Conservation (phyloP, 2,113 vertebrate species). For the Saiga tatarica region DNA sequence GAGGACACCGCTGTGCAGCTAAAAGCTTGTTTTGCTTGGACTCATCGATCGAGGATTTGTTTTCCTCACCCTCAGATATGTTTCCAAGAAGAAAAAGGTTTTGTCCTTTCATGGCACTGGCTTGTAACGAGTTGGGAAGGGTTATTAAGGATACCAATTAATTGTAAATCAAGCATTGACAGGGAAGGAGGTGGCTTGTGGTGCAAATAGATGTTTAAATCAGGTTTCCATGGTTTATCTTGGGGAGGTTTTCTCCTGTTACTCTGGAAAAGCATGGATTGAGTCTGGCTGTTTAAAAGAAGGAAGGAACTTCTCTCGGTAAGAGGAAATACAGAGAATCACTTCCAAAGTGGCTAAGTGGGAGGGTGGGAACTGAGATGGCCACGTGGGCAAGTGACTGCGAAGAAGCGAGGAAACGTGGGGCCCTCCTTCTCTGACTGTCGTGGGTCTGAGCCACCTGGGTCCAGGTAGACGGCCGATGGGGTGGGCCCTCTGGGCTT, state of each 20-base stretch:
- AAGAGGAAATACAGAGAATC: background rate
- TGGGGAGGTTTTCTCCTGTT: background rate
- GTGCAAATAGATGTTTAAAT: background rate
- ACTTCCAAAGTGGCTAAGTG: background rate
- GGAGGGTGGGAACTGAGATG: background rate
- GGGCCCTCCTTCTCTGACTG: background rate
- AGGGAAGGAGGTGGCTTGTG: background rate
- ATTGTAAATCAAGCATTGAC: background rate
- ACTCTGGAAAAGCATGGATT: background rate
- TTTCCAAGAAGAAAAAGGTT: background rate
- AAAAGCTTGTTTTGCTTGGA: background rate
- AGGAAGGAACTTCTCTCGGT: background rate
- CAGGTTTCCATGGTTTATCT: background rate
- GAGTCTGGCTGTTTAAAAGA: background rate
- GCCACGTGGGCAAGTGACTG: background rate
- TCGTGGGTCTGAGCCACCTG: background rate
- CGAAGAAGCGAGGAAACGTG: accelerated
- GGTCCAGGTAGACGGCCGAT: background rate
- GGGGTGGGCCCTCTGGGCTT: too few relatives aligned
- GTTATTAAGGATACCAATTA: background rate
- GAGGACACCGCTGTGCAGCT: background rate
- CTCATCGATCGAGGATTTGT: background rate
- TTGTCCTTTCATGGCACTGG: background rate
- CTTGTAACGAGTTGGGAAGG: background rate
- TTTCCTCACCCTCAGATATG: background rate